Evolutionary conservation across 2,797 vertebrate species (phyloP).

Genomic region (Poliocrania exsul): DNA sequence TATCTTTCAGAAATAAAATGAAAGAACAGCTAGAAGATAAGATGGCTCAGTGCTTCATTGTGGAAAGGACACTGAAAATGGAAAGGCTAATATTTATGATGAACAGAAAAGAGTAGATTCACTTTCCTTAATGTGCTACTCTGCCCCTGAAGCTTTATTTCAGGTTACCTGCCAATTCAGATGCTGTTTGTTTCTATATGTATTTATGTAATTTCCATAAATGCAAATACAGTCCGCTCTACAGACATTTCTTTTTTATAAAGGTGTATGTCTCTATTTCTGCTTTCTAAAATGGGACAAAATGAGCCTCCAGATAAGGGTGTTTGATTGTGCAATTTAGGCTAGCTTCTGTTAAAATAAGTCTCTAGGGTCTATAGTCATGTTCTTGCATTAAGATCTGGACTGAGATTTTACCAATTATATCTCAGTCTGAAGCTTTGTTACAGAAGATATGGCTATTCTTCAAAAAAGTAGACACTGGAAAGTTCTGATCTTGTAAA

Average conservation of each 20-base stretch:
- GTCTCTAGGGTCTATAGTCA: background rate
- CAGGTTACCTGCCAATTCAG: background rate
- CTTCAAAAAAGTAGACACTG: background rate
- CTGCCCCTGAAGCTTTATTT: background rate
- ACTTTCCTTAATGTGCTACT: background rate
- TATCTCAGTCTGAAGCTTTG: background rate
- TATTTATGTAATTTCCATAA: background rate
- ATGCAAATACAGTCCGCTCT: background rate
- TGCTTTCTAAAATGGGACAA: background rate
- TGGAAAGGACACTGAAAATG: background rate
- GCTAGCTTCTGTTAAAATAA: background rate
- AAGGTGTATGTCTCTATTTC: background rate
- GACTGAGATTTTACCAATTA: background rate
- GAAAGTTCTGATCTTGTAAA: slow-evolving; percentile 69
- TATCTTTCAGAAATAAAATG: background rate
- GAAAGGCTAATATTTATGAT: background rate
- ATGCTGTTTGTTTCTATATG: background rate
- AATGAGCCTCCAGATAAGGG: background rate
- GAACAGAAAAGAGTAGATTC: background rate
- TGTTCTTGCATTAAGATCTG: background rate
- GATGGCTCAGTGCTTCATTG: background rate
- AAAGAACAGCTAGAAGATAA: background rate
- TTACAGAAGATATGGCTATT: background rate
- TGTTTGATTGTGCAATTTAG: background rate
- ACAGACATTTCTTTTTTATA: background rate